phyloP scores from a whole-genome alignment of 2,888 invertebrate genomes.

The Exephanes ischioxanthus region DNA sequence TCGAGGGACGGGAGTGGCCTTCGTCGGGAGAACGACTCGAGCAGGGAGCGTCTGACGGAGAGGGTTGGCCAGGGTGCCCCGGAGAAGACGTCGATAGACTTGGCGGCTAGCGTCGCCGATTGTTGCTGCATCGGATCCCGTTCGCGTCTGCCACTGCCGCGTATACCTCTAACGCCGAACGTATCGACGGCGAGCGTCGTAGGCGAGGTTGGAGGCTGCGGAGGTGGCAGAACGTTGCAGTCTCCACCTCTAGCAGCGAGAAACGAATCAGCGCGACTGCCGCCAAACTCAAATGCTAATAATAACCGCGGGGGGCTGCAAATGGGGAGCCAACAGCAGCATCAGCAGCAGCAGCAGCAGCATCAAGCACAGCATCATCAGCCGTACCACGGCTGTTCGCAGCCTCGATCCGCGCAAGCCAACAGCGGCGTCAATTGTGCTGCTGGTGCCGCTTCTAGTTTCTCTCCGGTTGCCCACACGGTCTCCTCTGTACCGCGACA shows the following conservation, averaged over 20 bases:
- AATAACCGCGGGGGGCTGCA: slow-evolving; percentile 82
- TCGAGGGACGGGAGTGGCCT: slow-evolving; percentile 73
- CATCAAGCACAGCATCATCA: slow-evolving; percentile 62
- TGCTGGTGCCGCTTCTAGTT: slow-evolving; percentile 61
- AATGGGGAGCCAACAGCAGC: slow-evolving; percentile 73
- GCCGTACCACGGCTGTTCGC: slow-evolving; percentile 69
- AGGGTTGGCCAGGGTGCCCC: slow-evolving; percentile 64
- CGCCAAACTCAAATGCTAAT: slow-evolving; percentile 81
- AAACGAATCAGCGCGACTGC: slow-evolving; percentile 74
- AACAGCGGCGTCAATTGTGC: slow-evolving; percentile 58
- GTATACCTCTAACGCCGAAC: slow-evolving; percentile 70
- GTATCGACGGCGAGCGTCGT: slow-evolving; percentile 62
- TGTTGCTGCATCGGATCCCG: slow-evolving; percentile 82
- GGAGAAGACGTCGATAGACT: slow-evolving; percentile 71
- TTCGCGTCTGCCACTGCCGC: slow-evolving; percentile 79
- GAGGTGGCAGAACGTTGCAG: slow-evolving; percentile 64
- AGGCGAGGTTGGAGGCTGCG: slow-evolving; percentile 53
- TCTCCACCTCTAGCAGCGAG: slow-evolving; percentile 67
- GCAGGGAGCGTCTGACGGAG: slow-evolving; percentile 77
- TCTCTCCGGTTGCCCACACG: slow-evolving; percentile 68
- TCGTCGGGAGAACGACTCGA: slow-evolving; percentile 76
- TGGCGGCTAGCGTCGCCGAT: slow-evolving; percentile 77
- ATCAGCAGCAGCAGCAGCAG: slow-evolving; percentile 63
- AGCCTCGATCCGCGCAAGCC: slow-evolving; percentile 80
- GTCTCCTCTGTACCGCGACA: slow-evolving; percentile 73